Base-by-base conservation (phyloP, 2,797 vertebrate genomes). In the Lateolabrax maculatus region DNA sequence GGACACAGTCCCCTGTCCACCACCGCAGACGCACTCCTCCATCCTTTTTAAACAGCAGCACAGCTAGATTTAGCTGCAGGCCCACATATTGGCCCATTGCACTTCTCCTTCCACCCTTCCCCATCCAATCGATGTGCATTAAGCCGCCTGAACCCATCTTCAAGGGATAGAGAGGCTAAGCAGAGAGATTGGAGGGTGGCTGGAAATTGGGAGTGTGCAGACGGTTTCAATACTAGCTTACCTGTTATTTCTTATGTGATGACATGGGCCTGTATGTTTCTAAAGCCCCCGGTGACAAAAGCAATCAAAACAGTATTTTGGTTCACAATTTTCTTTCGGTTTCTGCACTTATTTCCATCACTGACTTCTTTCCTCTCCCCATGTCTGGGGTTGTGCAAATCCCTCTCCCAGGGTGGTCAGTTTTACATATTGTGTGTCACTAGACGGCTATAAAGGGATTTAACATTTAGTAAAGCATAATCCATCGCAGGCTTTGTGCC, bases 401-500 rank as follows among this genome's bases (percentile, higher is more conserved):
- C 93, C 90, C 86, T 92, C 95, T 89, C 92, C 65, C 79, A 91
- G 94, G 94, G 93, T 95, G 95, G 95, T 94, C 94, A 93, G 92
- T 95, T 96, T 94, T 95, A 94, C 94, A 95, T 95, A 95, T 94
- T 95, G 95, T 95, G 91, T 94, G 93, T 94, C 94, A 95, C 93
- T 94, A 93, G 93, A 94, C 80, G 88, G 94, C 92, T 93, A 93
- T 95, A 95, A 96, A 92, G 86, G 93, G 95, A 95, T 95, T 96
- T 94, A 94, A 94, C 93, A 94, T 95, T 94, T 95, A 95, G 94
- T 90, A 89, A 93, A 86, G 89, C 92, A 94, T 95, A 95, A 96
- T 95, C 94, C 93, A 91, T 81, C 15, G 87, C 78, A 84, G 91
- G 94, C 92, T 95, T 94, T 95, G 93, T 94, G 94, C 84, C 92